phyloP scores from a whole-genome alignment of 2,113 vertebrate genomes.

The Catharus bicknelli region DNA sequence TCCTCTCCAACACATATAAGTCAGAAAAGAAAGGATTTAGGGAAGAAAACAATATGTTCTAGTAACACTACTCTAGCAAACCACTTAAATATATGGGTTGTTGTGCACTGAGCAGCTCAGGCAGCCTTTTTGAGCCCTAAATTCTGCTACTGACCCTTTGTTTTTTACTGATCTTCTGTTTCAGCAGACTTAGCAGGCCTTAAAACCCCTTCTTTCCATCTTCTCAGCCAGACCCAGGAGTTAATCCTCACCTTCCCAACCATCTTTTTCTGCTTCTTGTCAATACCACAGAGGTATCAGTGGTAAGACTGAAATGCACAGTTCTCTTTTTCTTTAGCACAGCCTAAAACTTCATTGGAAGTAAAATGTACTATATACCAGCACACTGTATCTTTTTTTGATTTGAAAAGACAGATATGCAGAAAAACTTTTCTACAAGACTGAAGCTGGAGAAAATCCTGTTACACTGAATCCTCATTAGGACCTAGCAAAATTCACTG shows the following conservation, averaged over 20 bases:
- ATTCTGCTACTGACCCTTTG: neutral
- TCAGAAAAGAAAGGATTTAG: neutral
- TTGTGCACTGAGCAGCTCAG: neutral
- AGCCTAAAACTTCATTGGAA: conserved; percentile 25
- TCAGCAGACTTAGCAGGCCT: neutral
- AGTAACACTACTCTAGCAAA: neutral
- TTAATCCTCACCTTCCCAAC: neutral
- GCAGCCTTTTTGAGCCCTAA: neutral
- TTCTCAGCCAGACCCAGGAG: neutral
- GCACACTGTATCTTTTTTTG: neutral
- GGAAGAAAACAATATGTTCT: neutral
- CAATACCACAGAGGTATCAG: neutral
- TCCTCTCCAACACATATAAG: fast-evolving
- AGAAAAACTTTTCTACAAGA: conserved; percentile 55
- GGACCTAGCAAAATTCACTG: conserved; percentile 58
- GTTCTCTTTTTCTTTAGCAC: neutral
- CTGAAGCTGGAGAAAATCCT: conserved; percentile 45
- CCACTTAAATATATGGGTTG: neutral
- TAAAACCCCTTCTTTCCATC: neutral
- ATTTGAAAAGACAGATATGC: conserved; percentile 43
- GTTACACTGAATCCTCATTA: conserved; percentile 62
- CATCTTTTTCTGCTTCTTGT: neutral
- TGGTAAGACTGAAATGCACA: neutral
- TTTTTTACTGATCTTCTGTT: neutral
- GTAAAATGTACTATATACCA: neutral